Percentiles rank a stretch among this genome's conserved stretches.
These are phyloP conservation scores for Uloborus diversus DNA, from an alignment of 1,140 invertebrate species.

Conservation along the genomic window DNA sequence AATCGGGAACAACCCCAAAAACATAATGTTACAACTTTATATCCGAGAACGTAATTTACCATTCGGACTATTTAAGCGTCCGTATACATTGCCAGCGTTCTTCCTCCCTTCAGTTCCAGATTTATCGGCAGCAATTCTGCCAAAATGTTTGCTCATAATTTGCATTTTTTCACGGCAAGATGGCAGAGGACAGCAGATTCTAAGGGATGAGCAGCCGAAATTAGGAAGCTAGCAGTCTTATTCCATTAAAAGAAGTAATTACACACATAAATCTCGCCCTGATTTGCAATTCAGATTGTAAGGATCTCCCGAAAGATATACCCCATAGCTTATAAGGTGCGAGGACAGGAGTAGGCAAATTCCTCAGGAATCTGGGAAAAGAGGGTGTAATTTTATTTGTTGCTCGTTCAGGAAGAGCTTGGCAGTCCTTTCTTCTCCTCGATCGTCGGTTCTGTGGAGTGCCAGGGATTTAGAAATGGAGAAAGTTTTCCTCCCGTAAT, in stretches of 20 bases:
- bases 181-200: background rate
- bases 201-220: slow-evolving; percentile 7
- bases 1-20: too few relatives aligned
- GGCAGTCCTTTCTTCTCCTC: background rate
- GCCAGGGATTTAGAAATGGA: slow-evolving; percentile 7
- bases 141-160: slow-evolving; percentile 53
- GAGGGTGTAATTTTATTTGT: slow-evolving; percentile 39
- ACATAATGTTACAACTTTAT: too few relatives aligned
- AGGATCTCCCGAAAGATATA: slow-evolving; percentile 15
- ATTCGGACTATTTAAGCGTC: slow-evolving; percentile 14
- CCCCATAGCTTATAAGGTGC: slow-evolving; percentile 25
- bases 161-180: slow-evolving; percentile 48
- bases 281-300: slow-evolving; percentile 50
- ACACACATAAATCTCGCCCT: slow-evolving; percentile 50
- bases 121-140: slow-evolving; percentile 52
- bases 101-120: background rate
- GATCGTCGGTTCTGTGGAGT: slow-evolving; percentile 13
- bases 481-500: slow-evolving; percentile 23
- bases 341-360: background rate
- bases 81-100: background rate
- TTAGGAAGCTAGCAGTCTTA: slow-evolving; percentile 52
- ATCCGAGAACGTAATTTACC: slow-evolving; percentile 8
- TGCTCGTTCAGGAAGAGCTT: background rate
- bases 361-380: background rate
- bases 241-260: slow-evolving; percentile 57